Base-by-base conservation (phyloP, 2,797 vertebrate genomes). In the Stomatorhinus walkeri region DNA sequence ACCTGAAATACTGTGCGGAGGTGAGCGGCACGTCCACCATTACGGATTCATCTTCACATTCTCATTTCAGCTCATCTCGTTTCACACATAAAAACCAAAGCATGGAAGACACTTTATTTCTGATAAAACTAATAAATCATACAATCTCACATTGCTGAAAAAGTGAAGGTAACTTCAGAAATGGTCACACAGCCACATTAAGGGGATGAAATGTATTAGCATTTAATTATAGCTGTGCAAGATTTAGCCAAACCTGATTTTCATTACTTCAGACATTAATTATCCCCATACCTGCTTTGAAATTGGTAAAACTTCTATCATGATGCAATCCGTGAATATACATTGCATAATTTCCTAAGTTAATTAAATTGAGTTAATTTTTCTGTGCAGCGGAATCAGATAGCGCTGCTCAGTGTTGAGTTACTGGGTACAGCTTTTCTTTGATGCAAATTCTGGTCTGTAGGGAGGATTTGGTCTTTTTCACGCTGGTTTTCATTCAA, bases 1-100 rank as follows among this genome's bases (percentile, higher is more conserved):
- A 98, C 93, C 95, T 99, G 85, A 97, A 96, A 90, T 97, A 96
- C 92, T 99, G 98, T 81, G 95, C 98, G 91, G 95, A 98, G 97
- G 98, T 99, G 91, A 95, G 76, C 16, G 4, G 40, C 43, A 68
- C 3, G 46, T 88, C 43, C 3, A 2, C 79, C 36, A 1, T 46
- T n/a, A 49, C 1, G 5, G 16, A 51, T 2, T 28, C 40, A n/a
- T 7, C 32, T 2, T 72, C 64, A 72, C 28, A 3, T 48, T 83
- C 8, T 83, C 19, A 83, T 48, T 72, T 72, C 28, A 2, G 5
- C 64, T 72, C 64, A 4, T 36, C 22, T 61, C 9, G 28, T 72
- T 12, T 72, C 64, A 16, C 64, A 16, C 12, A 36, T 72, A 72
- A 32, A 28, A 32, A 4, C 24, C 1, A n/a, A 59, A 22, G 59